Conservation (phyloP, 1,140 invertebrate species). For the Alviniconcha marisindica region DNA sequence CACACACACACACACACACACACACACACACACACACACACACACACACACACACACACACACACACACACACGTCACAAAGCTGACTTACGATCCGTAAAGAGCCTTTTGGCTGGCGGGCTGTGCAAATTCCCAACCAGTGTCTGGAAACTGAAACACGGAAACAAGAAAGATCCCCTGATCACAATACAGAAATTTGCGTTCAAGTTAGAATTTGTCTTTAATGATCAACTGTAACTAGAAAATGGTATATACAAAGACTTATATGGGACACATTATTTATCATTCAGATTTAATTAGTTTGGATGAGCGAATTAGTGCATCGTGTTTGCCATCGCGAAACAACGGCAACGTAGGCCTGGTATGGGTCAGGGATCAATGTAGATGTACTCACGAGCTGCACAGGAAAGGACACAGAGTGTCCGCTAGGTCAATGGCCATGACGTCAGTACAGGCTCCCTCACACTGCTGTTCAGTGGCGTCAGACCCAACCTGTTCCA, state of each 20-base stretch:
- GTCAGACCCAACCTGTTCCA: constrained; percentile 10
- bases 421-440: neutral
- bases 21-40: constrained; percentile 21
- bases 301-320: no score
- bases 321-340: no score
- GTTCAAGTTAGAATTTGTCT: neutral
- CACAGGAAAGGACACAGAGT: constrained; percentile 13
- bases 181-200: neutral
- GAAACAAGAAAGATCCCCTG: neutral
- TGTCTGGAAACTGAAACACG: constrained; percentile 3
- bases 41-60: no score
- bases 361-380: no score
- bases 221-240: no score
- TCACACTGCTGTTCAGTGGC: constrained; percentile 10
- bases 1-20: neutral
- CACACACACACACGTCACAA: no score
- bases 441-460: neutral
- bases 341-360: no score
- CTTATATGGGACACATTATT: no score
- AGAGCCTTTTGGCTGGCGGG: neutral
- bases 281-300: no score
- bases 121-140: neutral
- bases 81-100: neutral
- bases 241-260: no score
- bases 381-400: constrained; percentile 16